Evolutionary conservation across 2,888 invertebrate species (phyloP), one percentile per base, ranked within the genome.

Genomic region (Torymus auratus): DNA sequence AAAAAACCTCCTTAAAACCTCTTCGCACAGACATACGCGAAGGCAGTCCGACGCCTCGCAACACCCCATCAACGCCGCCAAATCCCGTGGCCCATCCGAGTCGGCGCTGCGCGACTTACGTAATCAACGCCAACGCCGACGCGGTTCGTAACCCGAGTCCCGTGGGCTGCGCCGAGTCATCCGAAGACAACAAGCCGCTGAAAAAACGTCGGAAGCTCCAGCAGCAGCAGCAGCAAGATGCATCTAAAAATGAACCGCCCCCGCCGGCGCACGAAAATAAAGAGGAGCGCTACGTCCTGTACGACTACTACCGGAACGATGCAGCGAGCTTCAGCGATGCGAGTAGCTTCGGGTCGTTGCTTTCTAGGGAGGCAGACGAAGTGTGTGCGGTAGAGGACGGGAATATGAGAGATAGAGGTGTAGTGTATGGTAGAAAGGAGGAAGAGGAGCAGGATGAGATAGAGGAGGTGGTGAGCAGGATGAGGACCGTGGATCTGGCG

Each of bases 51-150:
- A 41, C 41, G 7, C 41, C 41, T 41, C 41, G 41, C 41, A 41
- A 41, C 41, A 7, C 7, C 41, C 7, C 41, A 7, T 7, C 7
- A 1, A 41, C 41, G 7, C 7, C 41, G 7, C 41, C 41, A 41
- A 41, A 41, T 41, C 41, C 41, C 41, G 41, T 41, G 7, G 41
- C 7, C 7, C 11, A 12, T 50, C 56, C 62, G 28, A 62, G 56
- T 7, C 82, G 50, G 3, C 64, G 82, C 7, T 77, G 82, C 72
- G 73, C 73, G 5, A 80, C 82, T 71, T 82, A 80, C 64, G 80
- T 80, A 62, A 78, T 80, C 55, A 56, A 80, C 12, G 65, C 17
- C 7, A 52, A 60, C 53, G 52, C 60, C 17, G 61, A 50, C 13
- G 15, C 23, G 11, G 28, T 13, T n/a, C 50, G 28, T n/a, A n/a